Base-by-base conservation (phyloP, 2,113 vertebrate genomes). In the Oophaga pumilio region DNA sequence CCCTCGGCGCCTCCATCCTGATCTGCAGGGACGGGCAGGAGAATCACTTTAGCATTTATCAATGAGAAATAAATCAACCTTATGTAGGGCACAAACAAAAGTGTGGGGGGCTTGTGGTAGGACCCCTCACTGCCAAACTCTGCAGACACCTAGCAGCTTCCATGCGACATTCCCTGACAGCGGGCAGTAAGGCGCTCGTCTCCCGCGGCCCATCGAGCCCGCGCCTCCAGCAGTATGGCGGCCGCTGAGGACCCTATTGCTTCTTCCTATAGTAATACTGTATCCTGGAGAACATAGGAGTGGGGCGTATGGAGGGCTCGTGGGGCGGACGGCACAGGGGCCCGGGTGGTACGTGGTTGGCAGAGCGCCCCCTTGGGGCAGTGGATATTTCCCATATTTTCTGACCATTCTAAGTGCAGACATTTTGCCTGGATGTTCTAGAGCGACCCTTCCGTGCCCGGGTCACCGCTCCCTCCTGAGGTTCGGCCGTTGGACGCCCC, bases 1-100 rank as follows among this genome's bases (percentile, higher is more conserved):
- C 76, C 8, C 89, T 81, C 12, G 64, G 90, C 28, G 68, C 74
- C 78, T 89, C 89, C 89, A 84, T 88, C 17, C 59, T 64, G 52
- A 77, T 62, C 60, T 52, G 33, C 62, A 24, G 49, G 84, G 84
- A 50, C 60, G 80, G 80, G 33, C 80, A 50, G 80, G 80, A 82
- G 71, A 85, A 77, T 77, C 84, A 77, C 26, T 62, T 76, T 85
- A 57, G 26, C 52, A 64, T 74, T 85, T 56, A 50, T 56, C 76
- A 79, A 18, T 57, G n/a, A 57, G 22, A 66, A 62, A 62, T 2
- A 43, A 81, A 50, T 43, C 24, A 71, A 69, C 18, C 28, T 79
- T 76, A 50, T 69, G 52, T 81, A 87, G 87, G 79, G 80, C 87
- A 74, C 87, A 77, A 57, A 28, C 10, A 26, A 20, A 50, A 11